phyloP scores from a whole-genome alignment of 2,113 vertebrate genomes.

The Anarrhichthys ocellatus region DNA sequence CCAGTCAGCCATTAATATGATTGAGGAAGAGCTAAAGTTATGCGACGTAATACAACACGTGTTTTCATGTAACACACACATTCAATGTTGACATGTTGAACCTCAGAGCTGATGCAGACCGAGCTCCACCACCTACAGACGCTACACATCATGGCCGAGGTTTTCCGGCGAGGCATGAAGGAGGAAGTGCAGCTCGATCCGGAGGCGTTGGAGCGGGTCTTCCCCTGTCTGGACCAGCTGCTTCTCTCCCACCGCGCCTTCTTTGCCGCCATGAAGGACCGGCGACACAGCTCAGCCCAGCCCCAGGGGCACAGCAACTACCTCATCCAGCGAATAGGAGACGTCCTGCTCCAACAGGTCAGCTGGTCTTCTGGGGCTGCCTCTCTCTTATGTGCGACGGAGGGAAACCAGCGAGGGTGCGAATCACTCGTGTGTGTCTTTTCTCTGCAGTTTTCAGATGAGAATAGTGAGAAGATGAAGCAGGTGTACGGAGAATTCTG shows the following conservation, averaged over 20 bases:
- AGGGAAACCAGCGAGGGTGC: not conserved
- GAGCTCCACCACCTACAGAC: slow-evolving; percentile 97
- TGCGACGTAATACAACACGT: not conserved
- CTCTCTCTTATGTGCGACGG: not conserved
- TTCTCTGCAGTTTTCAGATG: slow-evolving; percentile 90
- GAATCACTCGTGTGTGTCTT: not conserved
- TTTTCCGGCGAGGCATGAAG: slow-evolving; percentile 94
- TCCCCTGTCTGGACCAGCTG: slow-evolving; percentile 94
- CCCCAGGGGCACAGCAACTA: slow-evolving; percentile 88
- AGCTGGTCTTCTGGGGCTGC: not conserved
- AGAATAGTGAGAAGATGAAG: slow-evolving; percentile 92
- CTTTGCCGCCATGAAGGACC: slow-evolving; percentile 89
- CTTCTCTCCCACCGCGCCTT: slow-evolving; percentile 89
- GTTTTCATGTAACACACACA: not conserved
- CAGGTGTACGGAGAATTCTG: slow-evolving; percentile 96
- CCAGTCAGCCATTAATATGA: not conserved
- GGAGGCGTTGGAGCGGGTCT: slow-evolving; percentile 90
- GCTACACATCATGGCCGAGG: slow-evolving; percentile 94
- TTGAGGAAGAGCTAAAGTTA: not conserved
- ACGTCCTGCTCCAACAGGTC: slow-evolving; percentile 94
- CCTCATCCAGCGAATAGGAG: slow-evolving; percentile 90
- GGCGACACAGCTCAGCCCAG: slow-evolving; percentile 84
- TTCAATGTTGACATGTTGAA: not conserved
- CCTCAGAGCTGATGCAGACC: slow-evolving; percentile 96
- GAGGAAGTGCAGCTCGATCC: slow-evolving; percentile 93